phyloP scores from a whole-genome alignment of 2,888 invertebrate genomes.

The Oasisia sp. region DNA sequence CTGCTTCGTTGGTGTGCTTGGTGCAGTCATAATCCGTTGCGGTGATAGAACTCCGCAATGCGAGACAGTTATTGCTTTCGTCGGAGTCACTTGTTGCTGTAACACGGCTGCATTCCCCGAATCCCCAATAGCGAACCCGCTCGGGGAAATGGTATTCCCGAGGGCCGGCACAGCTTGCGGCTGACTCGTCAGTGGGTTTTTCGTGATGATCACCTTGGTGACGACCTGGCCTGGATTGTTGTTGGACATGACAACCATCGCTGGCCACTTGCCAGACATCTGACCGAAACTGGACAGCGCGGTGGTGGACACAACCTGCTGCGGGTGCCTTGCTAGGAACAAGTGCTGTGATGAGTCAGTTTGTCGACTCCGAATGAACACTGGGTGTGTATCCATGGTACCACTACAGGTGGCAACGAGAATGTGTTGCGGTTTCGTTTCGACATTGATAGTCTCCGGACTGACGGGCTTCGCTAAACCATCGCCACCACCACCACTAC shows the following conservation, averaged over 20 bases:
- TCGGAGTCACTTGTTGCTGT: slow-evolving; percentile 49
- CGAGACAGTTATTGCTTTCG: slow-evolving; percentile 75
- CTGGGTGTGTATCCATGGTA: neutral
- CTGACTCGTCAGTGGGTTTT: slow-evolving; percentile 50
- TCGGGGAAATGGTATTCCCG: neutral
- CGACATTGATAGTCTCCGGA: neutral
- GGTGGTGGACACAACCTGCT: neutral
- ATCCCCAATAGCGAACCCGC: neutral
- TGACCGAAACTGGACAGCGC: neutral
- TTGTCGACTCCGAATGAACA: neutral
- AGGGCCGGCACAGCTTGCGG: slow-evolving; percentile 50
- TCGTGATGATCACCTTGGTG: slow-evolving; percentile 62
- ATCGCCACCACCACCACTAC: slow-evolving; percentile 22
- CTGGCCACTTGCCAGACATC: neutral
- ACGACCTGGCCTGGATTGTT: slow-evolving; percentile 43
- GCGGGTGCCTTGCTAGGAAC: neutral
- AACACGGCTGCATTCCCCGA: neutral
- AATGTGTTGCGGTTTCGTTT: neutral
- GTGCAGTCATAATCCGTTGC: slow-evolving; percentile 42
- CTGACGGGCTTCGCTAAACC: neutral
- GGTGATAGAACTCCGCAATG: slow-evolving; percentile 68
- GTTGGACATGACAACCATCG: slow-evolving; percentile 5
- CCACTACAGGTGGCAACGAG: neutral
- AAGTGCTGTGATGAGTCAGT: neutral
- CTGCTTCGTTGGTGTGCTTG: slow-evolving; percentile 30